Evolutionary conservation across 2,888 invertebrate species (phyloP).

Genomic region (Leptura quadrifasciata): DNA sequence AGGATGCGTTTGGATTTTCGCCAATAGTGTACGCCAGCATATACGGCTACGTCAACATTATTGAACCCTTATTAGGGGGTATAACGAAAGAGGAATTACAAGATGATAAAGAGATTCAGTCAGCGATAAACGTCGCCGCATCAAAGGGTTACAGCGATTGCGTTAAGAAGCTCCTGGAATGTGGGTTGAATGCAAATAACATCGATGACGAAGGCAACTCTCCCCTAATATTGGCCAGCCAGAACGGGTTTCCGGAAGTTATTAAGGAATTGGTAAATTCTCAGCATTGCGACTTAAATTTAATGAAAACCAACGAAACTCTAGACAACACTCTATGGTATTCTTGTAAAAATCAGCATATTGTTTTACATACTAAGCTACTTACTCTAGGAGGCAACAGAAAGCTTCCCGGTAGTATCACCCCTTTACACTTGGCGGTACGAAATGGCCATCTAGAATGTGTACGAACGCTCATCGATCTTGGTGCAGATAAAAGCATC

Average conservation of each 20-base stretch:
- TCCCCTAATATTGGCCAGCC: slow-evolving; percentile 32
- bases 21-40: slow-evolving; percentile 25
- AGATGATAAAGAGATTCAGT: not conserved
- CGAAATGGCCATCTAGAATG: slow-evolving; percentile 26
- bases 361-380: slow-evolving; percentile 26
- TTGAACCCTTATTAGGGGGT: not conserved
- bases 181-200: slow-evolving; percentile 23
- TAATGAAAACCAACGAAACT: slow-evolving; percentile 24
- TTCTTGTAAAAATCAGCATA: slow-evolving; percentile 21
- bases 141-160: slow-evolving; percentile 31
- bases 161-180: slow-evolving; percentile 15
- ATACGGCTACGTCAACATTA: slow-evolving; percentile 27
- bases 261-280: slow-evolving; percentile 3
- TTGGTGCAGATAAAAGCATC: slow-evolving; percentile 21
- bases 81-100: not conserved
- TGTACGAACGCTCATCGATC: slow-evolving; percentile 11
- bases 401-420: slow-evolving; percentile 16
- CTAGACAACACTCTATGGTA: not conserved
- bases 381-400: not conserved
- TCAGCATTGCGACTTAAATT: slow-evolving; percentile 16
- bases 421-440: slow-evolving; percentile 34
- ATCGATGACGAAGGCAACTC: slow-evolving; percentile 36
- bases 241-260: slow-evolving; percentile 27
- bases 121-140: slow-evolving; percentile 6
- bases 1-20: slow-evolving; percentile 19